Evolutionary conservation across 1,140 invertebrate species (phyloP), one percentile per base, ranked within the genome.

Genomic region (Aporrectodea caliginosa): DNA sequence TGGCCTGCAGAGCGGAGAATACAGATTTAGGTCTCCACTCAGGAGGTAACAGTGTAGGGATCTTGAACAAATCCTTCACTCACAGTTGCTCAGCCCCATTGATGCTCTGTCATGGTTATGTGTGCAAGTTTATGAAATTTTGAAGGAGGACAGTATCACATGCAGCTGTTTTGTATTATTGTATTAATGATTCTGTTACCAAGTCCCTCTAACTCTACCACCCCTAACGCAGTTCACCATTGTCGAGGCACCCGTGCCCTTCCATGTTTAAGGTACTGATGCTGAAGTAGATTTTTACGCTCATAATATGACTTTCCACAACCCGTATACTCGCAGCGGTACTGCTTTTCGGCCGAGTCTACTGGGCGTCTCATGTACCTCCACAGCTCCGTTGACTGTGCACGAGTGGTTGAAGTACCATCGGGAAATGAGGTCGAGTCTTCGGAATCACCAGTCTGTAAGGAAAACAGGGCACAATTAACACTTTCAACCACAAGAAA

Each of bases 231-330:
- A 22, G 43, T 58, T 12, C 43, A 22, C 22, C 43, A 58, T 58
- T 22, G 6, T 12, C 43, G 43, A 58, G 22, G 43, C 32, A 68
- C 22, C 35, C 30, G 2, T 35, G 2, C 27, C 30, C 14, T 31
- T 29, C 75, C 75, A 30, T 77, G 75, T n/a, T 77, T 77, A 27
- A 77, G 35, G 16, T 30, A 68, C 75, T 77, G 75, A 31, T 77
- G 75, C 35, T 77, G 75, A 0, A 58, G 43, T 22, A 77, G 31
- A 35, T 77, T 77, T 32, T 77, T 77, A 6, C 75, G 75, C 22
- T 77, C 75, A 32, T 77, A 77, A 43, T 58, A 77, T 1, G 75
- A 58, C 35, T 68, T 35, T 2, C 34, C 16, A 68, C 75, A 77
- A 6, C 75, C 75, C 2, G 34, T 33, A 30, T 77, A 69, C 2